phyloP scores from a whole-genome alignment of 2,888 invertebrate genomes.

The Suillia variegata region DNA sequence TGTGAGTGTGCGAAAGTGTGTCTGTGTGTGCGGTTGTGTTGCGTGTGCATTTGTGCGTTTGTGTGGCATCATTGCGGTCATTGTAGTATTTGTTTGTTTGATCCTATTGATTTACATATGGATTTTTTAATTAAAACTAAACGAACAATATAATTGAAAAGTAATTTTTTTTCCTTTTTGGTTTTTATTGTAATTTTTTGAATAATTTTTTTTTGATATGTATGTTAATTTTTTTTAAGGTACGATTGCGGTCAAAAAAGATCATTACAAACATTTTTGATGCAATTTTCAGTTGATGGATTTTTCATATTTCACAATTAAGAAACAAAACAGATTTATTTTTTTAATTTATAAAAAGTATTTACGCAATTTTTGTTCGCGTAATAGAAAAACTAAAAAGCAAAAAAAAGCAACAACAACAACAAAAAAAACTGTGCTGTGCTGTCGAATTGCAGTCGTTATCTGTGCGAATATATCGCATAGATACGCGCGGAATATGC shows the following conservation, averaged over 20 bases:
- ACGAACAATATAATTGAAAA: conserved; percentile 23
- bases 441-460: too few species aligned
- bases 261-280: too few species aligned
- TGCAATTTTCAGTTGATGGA: too few species aligned
- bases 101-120: conserved; percentile 19
- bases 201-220: not conserved
- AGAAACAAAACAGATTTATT: too few species aligned
- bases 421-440: too few species aligned
- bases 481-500: too few species aligned
- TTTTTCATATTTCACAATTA: too few species aligned
- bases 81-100: conserved; percentile 7
- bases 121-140: conserved; percentile 26
- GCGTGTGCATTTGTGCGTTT: not conserved
- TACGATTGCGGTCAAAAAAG: not conserved
- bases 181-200: not conserved
- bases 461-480: too few species aligned
- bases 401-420: too few species aligned
- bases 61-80: not conserved
- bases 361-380: too few species aligned
- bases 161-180: not conserved
- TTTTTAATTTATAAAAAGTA: too few species aligned
- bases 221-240: not conserved
- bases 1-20: not conserved
- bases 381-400: too few species aligned
- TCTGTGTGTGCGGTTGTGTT: not conserved